Evolutionary conservation across 1,140 invertebrate genomes (phyloP), one percentile per base, ranked within the genome.

Genomic region (Trichogramma pretiosum): DNA sequence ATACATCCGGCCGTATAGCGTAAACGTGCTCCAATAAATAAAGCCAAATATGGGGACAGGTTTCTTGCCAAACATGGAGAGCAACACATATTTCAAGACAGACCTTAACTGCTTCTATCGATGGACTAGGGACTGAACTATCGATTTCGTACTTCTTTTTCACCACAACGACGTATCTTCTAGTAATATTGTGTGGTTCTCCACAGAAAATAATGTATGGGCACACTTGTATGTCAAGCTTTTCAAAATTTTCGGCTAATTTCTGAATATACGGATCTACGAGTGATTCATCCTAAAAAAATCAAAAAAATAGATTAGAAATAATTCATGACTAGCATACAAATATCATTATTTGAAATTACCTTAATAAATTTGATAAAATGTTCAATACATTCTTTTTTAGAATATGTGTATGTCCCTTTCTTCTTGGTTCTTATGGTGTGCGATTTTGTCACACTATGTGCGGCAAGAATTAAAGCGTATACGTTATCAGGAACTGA

Each of bases 201-300:
- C 42, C 42, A 23, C 42, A 44, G 24, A 44, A 44, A 34, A 44
- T 35, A 23, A 44, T 21, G 26, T 35, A 44, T 1, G 19, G 42
- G 28, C n/a, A 7, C 22, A 35, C 22, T 16, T 18, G 5, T 22
- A 34, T 10, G 5, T 13, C 19, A 23, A 33, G 19, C 8, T 22
- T 10, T 18, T 34, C 23, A 8, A 44, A 35, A 14, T 13, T 22
- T 44, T 23, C 4, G 22, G 33, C 22, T n/a, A 44, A 23, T 14
- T 35, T 34, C 14, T 7, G 14, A 5, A 11, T 43, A 8, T 44
- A 14, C 3, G 3, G 8, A 10, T 44, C 42, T 17, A 44, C 10
- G 10, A 32, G 16, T 19, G 40, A 42, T 19, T 42, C 24, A 32
- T 42, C 32, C 40, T 42, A n/a, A 42, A 42, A 42, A 21, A 21